These are phyloP conservation scores for Antedon mediterranea DNA, from an alignment of 53 echinoderm and acorn worm genomes.

Conservation along the genomic window DNA sequence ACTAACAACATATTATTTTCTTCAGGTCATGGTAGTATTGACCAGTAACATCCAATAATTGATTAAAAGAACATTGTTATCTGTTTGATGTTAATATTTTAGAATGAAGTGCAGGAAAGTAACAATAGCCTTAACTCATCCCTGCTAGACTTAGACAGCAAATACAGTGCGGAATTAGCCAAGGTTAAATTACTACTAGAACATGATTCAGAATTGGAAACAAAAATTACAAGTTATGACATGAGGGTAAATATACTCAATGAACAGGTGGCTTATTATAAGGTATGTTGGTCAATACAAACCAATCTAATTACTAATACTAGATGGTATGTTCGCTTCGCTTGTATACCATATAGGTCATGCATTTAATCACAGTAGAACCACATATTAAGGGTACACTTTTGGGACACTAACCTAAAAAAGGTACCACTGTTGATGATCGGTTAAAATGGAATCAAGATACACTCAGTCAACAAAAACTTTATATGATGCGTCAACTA, in stretches of 20 bases:
- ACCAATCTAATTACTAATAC: no score
- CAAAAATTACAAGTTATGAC: neutral
- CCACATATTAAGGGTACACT: no score
- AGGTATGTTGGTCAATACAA: neutral
- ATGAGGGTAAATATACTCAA: neutral
- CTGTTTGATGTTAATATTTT: neutral
- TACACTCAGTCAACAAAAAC: no score
- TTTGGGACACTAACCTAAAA: no score
- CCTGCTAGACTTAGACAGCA: neutral
- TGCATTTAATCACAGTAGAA: no score
- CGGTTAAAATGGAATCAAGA: no score
- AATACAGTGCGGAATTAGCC: neutral
- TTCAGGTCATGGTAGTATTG: no score
- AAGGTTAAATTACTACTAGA: neutral
- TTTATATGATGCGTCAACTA: no score
- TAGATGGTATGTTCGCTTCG: no score
- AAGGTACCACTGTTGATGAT: no score
- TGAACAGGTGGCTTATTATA: neutral
- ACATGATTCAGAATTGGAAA: neutral
- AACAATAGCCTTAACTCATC: neutral
- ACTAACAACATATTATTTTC: no score
- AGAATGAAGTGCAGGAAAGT: neutral
- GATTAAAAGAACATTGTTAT: neutral
- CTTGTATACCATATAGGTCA: no score
- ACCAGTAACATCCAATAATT: neutral